These are phyloP conservation scores for Arrhamphus sclerolepis DNA, from an alignment of 2,797 vertebrate species.

Conservation along the genomic window DNA sequence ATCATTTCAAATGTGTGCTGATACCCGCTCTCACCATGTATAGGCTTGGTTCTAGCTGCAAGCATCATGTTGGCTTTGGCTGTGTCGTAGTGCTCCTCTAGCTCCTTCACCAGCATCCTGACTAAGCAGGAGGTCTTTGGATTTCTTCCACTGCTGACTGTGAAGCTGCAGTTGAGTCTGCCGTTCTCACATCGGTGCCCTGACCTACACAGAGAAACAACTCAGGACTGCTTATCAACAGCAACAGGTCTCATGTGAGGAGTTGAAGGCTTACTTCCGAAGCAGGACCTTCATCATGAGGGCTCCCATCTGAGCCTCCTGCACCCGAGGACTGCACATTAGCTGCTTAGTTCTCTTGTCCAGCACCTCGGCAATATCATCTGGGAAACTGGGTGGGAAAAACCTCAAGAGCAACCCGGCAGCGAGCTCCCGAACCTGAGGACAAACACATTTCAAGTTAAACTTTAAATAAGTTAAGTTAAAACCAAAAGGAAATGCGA, in stretches of 20 bases:
- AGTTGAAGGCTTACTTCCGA: slow-evolving; percentile 80
- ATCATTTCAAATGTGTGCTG: background rate
- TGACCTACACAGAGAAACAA: slow-evolving; percentile 48
- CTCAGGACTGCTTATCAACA: background rate
- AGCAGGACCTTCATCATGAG: slow-evolving; percentile 85
- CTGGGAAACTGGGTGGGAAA: slow-evolving; percentile 76
- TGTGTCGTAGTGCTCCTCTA: slow-evolving; percentile 79
- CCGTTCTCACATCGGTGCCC: slow-evolving; percentile 34
- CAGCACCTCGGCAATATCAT: slow-evolving; percentile 71
- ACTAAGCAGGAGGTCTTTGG: slow-evolving; percentile 59
- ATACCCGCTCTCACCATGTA: slow-evolving; percentile 79
- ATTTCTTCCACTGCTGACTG: slow-evolving; percentile 4
- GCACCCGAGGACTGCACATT: slow-evolving; percentile 86
- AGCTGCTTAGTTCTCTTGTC: slow-evolving; percentile 72
- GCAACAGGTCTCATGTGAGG: background rate
- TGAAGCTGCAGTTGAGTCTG: slow-evolving; percentile 26
- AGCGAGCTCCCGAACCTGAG: slow-evolving; percentile 89
- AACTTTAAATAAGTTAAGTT: background rate
- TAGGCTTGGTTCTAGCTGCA: slow-evolving; percentile 81
- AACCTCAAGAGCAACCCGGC: slow-evolving; percentile 82
- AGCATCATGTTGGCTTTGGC: slow-evolving; percentile 83
- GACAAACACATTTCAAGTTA: background rate
- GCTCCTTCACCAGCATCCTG: slow-evolving; percentile 75
- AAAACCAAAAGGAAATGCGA: background rate
- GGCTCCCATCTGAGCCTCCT: slow-evolving; percentile 87